Evolutionary conservation across 2,113 vertebrate genomes (phyloP).

Genomic region (Rhabdomys dilectus): DNA sequence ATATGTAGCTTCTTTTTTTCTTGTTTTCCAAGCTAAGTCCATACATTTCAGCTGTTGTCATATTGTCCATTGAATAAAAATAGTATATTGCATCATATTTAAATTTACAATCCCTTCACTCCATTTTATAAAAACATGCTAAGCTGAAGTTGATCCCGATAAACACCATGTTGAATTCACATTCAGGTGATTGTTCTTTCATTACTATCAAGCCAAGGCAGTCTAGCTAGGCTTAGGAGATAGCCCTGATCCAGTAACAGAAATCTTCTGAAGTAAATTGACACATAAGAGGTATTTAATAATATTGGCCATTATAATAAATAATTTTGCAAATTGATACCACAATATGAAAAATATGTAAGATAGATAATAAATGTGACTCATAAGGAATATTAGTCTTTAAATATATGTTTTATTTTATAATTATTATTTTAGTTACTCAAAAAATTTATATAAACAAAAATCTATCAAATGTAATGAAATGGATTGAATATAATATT

Average conservation of each 20-base stretch:
- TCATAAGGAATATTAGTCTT: neutral
- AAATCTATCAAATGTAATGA: neutral
- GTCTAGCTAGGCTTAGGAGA: neutral
- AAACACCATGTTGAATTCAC: neutral
- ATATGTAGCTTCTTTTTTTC: neutral
- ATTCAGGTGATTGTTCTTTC: neutral
- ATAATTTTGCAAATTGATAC: neutral
- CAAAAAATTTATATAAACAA: neutral
- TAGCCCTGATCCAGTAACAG: neutral
- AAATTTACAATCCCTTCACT: neutral
- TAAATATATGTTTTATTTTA: neutral
- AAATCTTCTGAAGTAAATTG: slow-evolving; percentile 27
- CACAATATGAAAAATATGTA: neutral
- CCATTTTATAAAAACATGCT: neutral
- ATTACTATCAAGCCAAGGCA: neutral
- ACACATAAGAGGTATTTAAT: neutral
- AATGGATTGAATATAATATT: neutral
- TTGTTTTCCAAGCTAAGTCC: neutral
- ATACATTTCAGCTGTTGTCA: slow-evolving; percentile 2
- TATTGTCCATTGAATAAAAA: neutral
- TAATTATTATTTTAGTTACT: neutral
- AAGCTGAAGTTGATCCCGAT: neutral
- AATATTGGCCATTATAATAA: neutral
- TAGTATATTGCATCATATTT: neutral
- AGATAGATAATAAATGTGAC: neutral